Conservation (phyloP, 2,797 vertebrate genomes). For the Falco rusticolus region DNA sequence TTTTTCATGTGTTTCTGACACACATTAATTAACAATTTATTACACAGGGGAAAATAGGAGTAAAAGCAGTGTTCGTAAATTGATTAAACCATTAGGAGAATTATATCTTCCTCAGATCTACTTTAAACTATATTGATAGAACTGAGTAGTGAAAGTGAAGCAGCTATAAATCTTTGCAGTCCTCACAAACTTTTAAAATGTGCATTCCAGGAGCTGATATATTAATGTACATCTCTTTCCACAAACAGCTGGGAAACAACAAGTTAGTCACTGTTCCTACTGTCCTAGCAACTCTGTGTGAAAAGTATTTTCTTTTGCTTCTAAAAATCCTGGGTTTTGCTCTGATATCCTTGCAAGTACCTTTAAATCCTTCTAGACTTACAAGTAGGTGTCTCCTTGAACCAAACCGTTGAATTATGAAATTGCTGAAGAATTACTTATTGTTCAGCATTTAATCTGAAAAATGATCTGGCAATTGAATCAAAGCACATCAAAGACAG, state of each 20-base stretch:
- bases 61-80: slow-evolving; percentile 20
- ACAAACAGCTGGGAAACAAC: neutral
- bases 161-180: slow-evolving; percentile 3
- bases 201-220: neutral
- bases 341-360: neutral
- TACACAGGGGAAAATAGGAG: slow-evolving; percentile 27
- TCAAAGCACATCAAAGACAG: slow-evolving; percentile 46
- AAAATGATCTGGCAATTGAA: slow-evolving; percentile 45
- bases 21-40: slow-evolving; percentile 58
- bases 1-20: neutral
- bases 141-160: neutral
- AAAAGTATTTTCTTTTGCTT: neutral
- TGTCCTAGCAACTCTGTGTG: neutral
- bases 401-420: neutral
- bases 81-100: slow-evolving; percentile 59
- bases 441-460: slow-evolving; percentile 46
- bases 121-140: slow-evolving; percentile 39
- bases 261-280: neutral
- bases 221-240: neutral
- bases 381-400: neutral
- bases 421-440: slow-evolving; percentile 4
- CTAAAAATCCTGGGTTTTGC: neutral
- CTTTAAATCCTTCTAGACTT: neutral
- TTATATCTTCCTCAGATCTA: slow-evolving; percentile 32
- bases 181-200: slow-evolving; percentile 12